Percentiles rank a stretch among this genome's conserved stretches.
Evolutionary conservation across 2,113 vertebrate genomes (phyloP).

Genomic region (Atlantisia rogersi): DNA sequence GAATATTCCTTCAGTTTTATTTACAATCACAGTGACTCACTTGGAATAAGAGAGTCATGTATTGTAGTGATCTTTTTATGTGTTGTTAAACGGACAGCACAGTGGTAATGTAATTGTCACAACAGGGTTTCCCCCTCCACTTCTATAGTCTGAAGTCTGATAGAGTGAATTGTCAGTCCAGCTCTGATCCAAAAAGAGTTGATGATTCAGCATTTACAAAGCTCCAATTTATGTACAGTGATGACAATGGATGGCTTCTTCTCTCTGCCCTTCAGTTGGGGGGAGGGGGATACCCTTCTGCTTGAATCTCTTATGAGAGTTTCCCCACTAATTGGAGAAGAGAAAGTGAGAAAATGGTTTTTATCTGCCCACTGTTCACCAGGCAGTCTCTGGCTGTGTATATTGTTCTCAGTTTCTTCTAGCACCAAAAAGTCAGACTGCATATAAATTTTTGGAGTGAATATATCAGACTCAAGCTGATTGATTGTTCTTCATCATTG

Average conservation of each 20-base stretch:
- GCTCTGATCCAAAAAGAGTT: neutral
- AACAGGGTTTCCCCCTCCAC: neutral
- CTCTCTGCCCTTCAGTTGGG: neutral
- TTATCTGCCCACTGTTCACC: neutral
- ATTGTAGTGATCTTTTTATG: neutral
- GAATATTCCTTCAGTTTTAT: neutral
- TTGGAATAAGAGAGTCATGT: rapidly evolving
- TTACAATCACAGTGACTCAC: neutral
- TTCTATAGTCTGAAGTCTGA: neutral
- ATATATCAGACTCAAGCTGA: neutral
- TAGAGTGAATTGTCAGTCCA: neutral
- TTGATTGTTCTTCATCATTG: neutral
- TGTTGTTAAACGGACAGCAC: neutral
- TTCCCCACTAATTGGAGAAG: neutral
- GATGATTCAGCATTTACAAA: neutral
- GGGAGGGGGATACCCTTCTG: neutral
- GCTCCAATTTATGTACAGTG: neutral
- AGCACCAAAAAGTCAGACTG: neutral
- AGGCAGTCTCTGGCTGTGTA: neutral
- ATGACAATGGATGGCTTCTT: neutral
- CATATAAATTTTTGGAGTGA: neutral
- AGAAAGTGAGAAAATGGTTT: neutral
- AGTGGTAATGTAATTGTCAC: neutral
- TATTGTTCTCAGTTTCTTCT: neutral
- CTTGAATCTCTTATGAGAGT: neutral